phyloP scores from a whole-genome alignment of 1,140 invertebrate species.

The Varroa destructor region DNA sequence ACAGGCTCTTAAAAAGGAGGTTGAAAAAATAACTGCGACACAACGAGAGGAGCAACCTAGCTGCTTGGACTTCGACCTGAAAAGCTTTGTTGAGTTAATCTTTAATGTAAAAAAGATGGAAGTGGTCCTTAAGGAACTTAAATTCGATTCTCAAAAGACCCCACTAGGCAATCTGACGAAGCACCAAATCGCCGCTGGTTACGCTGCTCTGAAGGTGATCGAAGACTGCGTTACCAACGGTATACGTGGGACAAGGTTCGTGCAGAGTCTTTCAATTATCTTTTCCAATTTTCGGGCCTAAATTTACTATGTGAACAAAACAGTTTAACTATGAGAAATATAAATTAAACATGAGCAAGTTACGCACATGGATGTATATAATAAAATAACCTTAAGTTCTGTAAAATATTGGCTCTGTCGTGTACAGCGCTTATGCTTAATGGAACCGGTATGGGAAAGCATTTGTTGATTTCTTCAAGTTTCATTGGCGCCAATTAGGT shows the following conservation, averaged over 20 bases:
- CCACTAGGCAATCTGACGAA: constrained; percentile 46
- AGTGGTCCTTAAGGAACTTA: constrained; percentile 45
- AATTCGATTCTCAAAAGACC: constrained; percentile 39
- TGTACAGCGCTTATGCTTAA: no score
- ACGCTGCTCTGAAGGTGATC: constrained; percentile 44
- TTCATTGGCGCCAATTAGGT: constrained; percentile 31
- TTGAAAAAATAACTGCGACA: constrained; percentile 32
- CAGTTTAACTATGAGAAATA: no score
- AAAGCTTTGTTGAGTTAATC: constrained; percentile 46
- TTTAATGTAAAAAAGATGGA: constrained; percentile 49
- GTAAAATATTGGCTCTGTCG: no score
- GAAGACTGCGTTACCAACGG: constrained; percentile 39
- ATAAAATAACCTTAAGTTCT: no score
- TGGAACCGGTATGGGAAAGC: no score
- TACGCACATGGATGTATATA: no score
- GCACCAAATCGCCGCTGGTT: constrained; percentile 47
- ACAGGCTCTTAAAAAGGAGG: constrained; percentile 29
- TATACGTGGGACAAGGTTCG: constrained; percentile 31
- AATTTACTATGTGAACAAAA: no score
- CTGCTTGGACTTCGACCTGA: constrained; percentile 40
- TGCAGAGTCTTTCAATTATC: constrained; percentile 30
- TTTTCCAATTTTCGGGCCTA: no score
- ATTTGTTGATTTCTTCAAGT: background rate
- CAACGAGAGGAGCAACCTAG: background rate
- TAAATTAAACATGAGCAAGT: no score